Conservation (phyloP, 2,797 vertebrate species). For the Acridotheres tristis region DNA sequence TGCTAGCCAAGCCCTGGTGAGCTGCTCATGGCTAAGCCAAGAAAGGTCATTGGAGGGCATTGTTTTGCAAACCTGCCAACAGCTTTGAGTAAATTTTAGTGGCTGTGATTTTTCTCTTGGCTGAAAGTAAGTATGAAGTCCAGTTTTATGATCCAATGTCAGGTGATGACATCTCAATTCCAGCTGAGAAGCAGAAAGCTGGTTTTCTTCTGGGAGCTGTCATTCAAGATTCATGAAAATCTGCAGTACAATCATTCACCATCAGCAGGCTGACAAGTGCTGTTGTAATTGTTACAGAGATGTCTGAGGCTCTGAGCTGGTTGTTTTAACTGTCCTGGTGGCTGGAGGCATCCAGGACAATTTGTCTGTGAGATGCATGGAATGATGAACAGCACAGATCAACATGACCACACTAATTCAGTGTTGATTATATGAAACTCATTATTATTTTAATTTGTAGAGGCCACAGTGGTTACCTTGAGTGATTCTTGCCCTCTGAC, state of each 20-base stretch:
- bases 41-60: not conserved
- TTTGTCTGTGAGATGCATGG: not conserved
- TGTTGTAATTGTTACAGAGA: not conserved
- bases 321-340: not conserved
- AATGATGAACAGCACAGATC: not conserved
- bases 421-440: not conserved
- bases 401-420: not conserved
- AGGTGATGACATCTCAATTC: not conserved
- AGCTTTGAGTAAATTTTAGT: not conserved
- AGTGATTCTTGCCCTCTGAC: not conserved
- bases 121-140: not conserved
- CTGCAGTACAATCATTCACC: not conserved
- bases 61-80: not conserved
- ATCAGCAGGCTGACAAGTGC: not conserved
- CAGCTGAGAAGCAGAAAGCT: not conserved
- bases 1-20: not conserved
- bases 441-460: slow-evolving; percentile 7
- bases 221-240: not conserved
- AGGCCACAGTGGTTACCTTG: not conserved
- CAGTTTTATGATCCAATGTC: not conserved
- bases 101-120: not conserved
- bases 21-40: not conserved
- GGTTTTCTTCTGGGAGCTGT: not conserved
- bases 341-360: not conserved
- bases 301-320: not conserved